These are phyloP conservation scores for Brachionus sp. DNA, from an alignment of 1,140 invertebrate genomes.

Conservation along the genomic window DNA sequence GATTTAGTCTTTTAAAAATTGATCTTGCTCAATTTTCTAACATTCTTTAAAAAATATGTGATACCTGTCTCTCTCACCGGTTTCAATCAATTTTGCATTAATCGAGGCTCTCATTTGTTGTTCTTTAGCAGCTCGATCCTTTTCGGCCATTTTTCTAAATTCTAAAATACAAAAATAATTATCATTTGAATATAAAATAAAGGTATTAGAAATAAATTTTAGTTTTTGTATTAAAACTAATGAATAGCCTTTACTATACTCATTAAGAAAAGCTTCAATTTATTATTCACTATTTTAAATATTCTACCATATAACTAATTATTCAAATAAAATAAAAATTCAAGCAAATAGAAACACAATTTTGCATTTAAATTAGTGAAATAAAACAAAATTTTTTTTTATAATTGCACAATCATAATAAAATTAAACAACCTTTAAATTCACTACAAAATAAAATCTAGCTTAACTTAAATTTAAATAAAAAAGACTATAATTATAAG, in stretches of 20 bases:
- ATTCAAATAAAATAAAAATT: conserved; percentile 9
- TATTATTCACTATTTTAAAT: neutral
- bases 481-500: neutral
- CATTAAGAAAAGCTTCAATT: neutral
- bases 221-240: neutral
- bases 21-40: too few relatives aligned
- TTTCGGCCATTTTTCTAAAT: conserved; percentile 41
- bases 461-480: neutral
- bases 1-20: too few relatives aligned
- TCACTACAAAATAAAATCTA: neutral
- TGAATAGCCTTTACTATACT: neutral
- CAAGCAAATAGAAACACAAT: neutral
- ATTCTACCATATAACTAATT: neutral
- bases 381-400: neutral
- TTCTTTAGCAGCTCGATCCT: conserved; percentile 19
- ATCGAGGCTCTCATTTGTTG: conserved; percentile 46
- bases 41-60: neutral
- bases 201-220: neutral
- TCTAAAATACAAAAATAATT: neutral
- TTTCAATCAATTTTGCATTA: conserved; percentile 46
- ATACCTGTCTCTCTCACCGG: conserved; percentile 40
- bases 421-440: neutral
- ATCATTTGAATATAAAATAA: neutral
- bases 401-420: conserved; percentile 24
- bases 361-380: neutral